Percentiles rank a stretch among this genome's conserved stretches.
These are phyloP conservation scores for Hippocampus comes DNA, from an alignment of 2,113 vertebrate species.

Conservation along the genomic window DNA sequence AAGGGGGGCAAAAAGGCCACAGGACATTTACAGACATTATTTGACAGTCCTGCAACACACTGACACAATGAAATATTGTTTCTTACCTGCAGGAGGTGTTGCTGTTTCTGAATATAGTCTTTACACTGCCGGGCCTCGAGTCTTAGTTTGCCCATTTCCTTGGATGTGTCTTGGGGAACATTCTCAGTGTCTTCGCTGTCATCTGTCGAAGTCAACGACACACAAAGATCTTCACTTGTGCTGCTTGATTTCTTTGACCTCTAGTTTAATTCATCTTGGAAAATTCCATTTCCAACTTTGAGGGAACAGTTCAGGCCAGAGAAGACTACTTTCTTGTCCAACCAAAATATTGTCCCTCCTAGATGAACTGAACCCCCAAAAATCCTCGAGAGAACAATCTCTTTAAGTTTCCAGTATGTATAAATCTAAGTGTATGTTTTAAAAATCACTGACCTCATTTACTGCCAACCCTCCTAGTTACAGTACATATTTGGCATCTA, in stretches of 20 bases:
- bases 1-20: neutral
- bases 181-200: conserved; percentile 68
- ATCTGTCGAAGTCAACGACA: conserved; percentile 72
- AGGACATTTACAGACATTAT: neutral
- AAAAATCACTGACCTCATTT: no score
- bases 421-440: no score
- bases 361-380: no score
- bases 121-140: conserved; percentile 90
- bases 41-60: neutral
- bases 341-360: neutral
- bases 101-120: conserved; percentile 91
- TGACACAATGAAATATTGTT: neutral
- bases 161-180: conserved; percentile 79
- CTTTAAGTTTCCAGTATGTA: no score
- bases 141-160: conserved; percentile 84
- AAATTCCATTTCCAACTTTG: no score
- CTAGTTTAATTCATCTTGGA: neutral
- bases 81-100: conserved; percentile 86
- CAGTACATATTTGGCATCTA: no score
- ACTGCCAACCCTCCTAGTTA: no score
- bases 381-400: no score
- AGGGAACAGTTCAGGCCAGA: no score
- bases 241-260: neutral
- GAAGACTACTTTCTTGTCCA: no score
- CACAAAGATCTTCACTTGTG: neutral